Base-by-base conservation (phyloP, 1,140 invertebrate genomes). In the Tetragnatha versicolor region DNA sequence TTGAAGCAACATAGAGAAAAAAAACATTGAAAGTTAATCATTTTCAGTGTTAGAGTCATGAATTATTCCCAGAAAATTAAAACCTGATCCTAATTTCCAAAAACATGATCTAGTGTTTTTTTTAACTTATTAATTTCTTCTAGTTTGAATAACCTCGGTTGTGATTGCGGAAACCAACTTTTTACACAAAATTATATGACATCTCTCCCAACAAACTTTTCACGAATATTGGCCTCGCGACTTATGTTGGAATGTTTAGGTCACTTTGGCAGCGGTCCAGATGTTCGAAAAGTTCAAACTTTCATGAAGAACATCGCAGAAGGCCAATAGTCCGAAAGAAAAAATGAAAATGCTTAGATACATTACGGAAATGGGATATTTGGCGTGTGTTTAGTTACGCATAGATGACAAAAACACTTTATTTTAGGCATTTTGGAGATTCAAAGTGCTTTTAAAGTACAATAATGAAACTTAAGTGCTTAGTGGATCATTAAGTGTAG, bases 391-490 rank as follows among this genome's bases (percentile, higher is more conserved):
- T 63, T 63, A 63, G 60, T 42, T 39, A 63, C 33, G 60, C 42
- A 63, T 37, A 63, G 60, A 63, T 63, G 60, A 25, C 60, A 63
- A 39, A 63, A 42, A 37, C 35, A 63, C 60, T 63, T 63, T 63
- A 63, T 31, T 63, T 39, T 37, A 63, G 42, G 60, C 37, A 63
- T 63, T 63, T 42, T 37, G 14, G 20, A 37, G 27, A 14, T 31
- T 42, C 60, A 42, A 39, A 42, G 25, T 63, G 60, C 42, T 37
- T 22, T 63, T 63, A 42, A 63, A 63, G 33, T 63, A 37, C 35
- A 22, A 63, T 63, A 63, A 63, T 42, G 60, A 63, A 63, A 39
- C 37, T 25, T 37, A 39, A 42, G 60, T 22, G 35, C 60, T 63
- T 25, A 25, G 60, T 42, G 60, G 60, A 63, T 63, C 60, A 63